phyloP scores from a whole-genome alignment of 1,140 invertebrate genomes.

The Bombus difficillimus region DNA sequence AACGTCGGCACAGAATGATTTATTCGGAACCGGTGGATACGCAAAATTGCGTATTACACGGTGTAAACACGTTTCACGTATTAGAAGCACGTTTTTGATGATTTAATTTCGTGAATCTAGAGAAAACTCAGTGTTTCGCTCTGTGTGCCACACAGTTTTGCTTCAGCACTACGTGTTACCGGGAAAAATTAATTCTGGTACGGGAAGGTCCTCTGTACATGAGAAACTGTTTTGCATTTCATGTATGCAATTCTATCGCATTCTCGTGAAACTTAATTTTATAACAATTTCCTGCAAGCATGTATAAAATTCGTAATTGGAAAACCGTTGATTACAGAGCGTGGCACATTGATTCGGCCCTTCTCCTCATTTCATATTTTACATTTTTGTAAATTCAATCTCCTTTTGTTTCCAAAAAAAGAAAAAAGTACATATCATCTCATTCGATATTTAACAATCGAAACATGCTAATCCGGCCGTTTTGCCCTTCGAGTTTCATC shows the following conservation, averaged over 20 bases:
- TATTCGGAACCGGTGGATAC: neutral
- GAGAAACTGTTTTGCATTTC: neutral
- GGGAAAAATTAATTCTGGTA: constrained; percentile 9
- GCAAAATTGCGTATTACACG: neutral
- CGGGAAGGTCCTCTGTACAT: neutral
- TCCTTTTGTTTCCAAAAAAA: no score
- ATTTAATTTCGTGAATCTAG: neutral
- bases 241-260: neutral
- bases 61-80: neutral
- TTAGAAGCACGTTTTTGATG: neutral
- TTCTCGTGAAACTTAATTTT: neutral
- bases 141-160: no score
- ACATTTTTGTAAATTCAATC: neutral
- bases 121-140: neutral
- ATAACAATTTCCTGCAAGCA: neutral
- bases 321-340: neutral
- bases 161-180: neutral
- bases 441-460: neutral
- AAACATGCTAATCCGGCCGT: neutral
- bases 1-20: neutral
- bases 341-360: neutral
- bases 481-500: no score
- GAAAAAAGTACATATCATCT: neutral
- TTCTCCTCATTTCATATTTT: neutral
- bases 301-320: neutral